Evolutionary conservation across 2,113 vertebrate species (phyloP).

Genomic region (Rhynchomys soricoides): DNA sequence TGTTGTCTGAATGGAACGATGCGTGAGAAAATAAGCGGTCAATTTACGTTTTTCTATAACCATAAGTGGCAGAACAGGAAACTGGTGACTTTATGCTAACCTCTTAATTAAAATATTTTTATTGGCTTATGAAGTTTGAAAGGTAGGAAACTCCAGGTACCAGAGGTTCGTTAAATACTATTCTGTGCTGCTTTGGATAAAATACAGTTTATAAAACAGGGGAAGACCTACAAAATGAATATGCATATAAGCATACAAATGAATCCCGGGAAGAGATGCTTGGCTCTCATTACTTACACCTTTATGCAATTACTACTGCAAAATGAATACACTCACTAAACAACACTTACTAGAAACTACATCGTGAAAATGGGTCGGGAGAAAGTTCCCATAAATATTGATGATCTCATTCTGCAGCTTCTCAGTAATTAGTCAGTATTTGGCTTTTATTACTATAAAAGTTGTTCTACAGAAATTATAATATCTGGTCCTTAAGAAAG

Average conservation of each 20-base stretch:
- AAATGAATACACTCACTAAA: constrained; percentile 73
- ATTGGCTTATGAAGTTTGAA: constrained; percentile 62
- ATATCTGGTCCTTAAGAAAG: constrained; percentile 69
- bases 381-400: constrained; percentile 75
- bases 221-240: constrained; percentile 58
- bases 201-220: constrained; percentile 60
- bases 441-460: constrained; percentile 76
- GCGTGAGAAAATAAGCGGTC: background rate
- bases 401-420: constrained; percentile 69
- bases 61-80: constrained; percentile 46
- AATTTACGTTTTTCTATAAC: constrained; percentile 43
- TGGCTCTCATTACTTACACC: constrained; percentile 63
- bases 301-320: constrained; percentile 68
- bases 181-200: constrained; percentile 47
- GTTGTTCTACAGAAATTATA: constrained; percentile 76
- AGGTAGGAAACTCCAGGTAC: constrained; percentile 24
- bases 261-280: constrained; percentile 52
- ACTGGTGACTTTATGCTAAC: constrained; percentile 16
- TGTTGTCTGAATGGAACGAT: background rate
- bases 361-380: constrained; percentile 62
- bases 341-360: constrained; percentile 20
- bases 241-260: constrained; percentile 45
- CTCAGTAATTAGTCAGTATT: constrained; percentile 78
- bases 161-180: constrained; percentile 58
- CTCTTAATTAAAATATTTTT: constrained; percentile 50